A percentile compares a stretch with the other conserved stretches of the same genome.
phyloP scores from a whole-genome alignment of 2,888 invertebrate genomes.

The Sturmia bella region DNA sequence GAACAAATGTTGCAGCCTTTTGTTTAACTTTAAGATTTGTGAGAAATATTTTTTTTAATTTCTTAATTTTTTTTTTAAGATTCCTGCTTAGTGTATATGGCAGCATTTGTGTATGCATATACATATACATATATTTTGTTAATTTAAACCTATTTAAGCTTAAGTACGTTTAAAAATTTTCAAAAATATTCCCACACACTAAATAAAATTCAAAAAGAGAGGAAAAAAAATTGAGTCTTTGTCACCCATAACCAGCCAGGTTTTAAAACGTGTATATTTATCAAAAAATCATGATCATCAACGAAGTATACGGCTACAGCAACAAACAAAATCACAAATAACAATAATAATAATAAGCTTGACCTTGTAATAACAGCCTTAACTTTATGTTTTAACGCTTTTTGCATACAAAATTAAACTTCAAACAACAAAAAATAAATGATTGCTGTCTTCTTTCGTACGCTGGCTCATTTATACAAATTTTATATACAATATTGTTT shows the following conservation, averaged over 20 bases:
- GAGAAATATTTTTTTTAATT: background rate
- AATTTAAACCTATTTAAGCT: constrained; percentile 14
- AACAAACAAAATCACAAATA: constrained; percentile 58
- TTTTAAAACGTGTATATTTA: constrained; percentile 64
- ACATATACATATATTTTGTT: background rate
- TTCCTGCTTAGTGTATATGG: no score
- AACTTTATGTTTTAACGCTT: constrained; percentile 75
- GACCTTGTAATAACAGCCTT: constrained; percentile 71
- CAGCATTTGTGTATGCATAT: background rate
- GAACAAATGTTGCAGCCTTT: constrained; percentile 25
- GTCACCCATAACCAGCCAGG: constrained; percentile 66
- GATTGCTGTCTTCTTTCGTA: constrained; percentile 56
- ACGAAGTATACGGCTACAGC: constrained; percentile 30
- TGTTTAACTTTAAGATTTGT: background rate
- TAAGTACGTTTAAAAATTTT: constrained; percentile 59
- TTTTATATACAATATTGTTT: constrained; percentile 72
- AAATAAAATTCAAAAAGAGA: constrained; percentile 46
- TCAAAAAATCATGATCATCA: constrained; percentile 64
- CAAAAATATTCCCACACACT: constrained; percentile 68
- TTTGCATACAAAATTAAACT: constrained; percentile 79
- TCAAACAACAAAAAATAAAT: constrained; percentile 54
- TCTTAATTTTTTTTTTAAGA: no score
- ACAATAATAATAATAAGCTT: constrained; percentile 68
- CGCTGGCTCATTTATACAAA: constrained; percentile 67
- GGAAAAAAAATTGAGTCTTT: constrained; percentile 46